A percentile compares a stretch with the other conserved stretches of the same genome.
These are phyloP conservation scores for Xanthorhoe designata DNA, from an alignment of 2,888 invertebrate genomes.

Conservation along the genomic window DNA sequence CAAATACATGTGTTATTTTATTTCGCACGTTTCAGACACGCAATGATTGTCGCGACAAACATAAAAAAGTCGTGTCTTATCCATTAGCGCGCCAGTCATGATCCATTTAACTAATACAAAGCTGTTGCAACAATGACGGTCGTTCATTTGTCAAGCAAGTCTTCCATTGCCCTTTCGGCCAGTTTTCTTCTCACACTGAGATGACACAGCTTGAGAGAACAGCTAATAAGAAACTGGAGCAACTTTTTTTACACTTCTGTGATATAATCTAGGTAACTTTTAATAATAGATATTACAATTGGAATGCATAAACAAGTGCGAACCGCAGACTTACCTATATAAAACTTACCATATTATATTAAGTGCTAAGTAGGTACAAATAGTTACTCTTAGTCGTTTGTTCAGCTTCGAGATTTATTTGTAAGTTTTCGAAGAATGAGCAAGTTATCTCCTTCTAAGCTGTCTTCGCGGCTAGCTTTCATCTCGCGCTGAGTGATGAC, in stretches of 20 bases:
- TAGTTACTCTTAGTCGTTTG: too few species aligned
- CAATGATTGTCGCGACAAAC: slow-evolving; percentile 30
- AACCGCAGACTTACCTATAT: too few species aligned
- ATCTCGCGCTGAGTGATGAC: slow-evolving; percentile 79
- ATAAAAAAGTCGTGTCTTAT: slow-evolving; percentile 43
- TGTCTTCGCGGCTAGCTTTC: slow-evolving; percentile 62
- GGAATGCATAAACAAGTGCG: too few species aligned
- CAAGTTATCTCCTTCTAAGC: slow-evolving; percentile 27
- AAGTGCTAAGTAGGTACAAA: too few species aligned
- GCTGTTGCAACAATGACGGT: slow-evolving; percentile 62
- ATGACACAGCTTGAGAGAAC: slow-evolving; percentile 12
- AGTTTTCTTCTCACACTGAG: slow-evolving; percentile 36
- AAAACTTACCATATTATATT: too few species aligned
- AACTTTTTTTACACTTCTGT: too few species aligned
- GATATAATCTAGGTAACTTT: too few species aligned
- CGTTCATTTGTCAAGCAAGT: slow-evolving; percentile 70
- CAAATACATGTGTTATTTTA: neutral
- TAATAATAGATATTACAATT: too few species aligned
- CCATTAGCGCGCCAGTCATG: slow-evolving; percentile 48
- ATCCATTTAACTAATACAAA: slow-evolving; percentile 71
- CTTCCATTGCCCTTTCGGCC: slow-evolving; percentile 48
- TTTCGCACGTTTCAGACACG: slow-evolving; percentile 19
- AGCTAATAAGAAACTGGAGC: neutral
- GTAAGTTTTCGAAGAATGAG: slow-evolving; percentile 7
- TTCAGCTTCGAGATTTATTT: neutral